Conservation (phyloP, 2,888 invertebrate genomes). For the Lordiphosa fenestrarum region DNA sequence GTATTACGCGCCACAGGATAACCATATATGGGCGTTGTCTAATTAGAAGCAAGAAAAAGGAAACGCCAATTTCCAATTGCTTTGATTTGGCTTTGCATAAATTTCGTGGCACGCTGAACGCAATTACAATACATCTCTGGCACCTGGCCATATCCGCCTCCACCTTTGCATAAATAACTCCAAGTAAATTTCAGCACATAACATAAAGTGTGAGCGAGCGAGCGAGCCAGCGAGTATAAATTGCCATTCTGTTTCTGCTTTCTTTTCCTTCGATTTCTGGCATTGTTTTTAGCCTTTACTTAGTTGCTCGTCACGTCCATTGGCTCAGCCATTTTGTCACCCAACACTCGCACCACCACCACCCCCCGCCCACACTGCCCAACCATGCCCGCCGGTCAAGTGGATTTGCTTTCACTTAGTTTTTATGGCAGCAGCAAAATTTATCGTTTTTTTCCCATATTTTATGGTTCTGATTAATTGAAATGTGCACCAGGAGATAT, state of each 20-base stretch:
- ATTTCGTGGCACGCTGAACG: slow-evolving; percentile 51
- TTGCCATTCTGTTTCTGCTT: slow-evolving; percentile 39
- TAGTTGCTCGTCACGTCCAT: slow-evolving; percentile 65
- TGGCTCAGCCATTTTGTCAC: slow-evolving; percentile 53
- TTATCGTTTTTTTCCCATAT: slow-evolving; percentile 39
- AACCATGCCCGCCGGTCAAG: slow-evolving; percentile 25
- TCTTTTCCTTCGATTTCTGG: slow-evolving; percentile 21
- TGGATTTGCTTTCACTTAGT: slow-evolving; percentile 39
- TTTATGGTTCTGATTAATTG: slow-evolving; percentile 53
- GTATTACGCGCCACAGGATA: slow-evolving; percentile 28
- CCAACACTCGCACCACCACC: slow-evolving; percentile 8
- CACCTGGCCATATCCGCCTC: slow-evolving; percentile 1
- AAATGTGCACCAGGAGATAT: slow-evolving; percentile 24
- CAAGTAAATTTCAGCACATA: slow-evolving; percentile 65
- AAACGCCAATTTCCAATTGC: slow-evolving; percentile 12
- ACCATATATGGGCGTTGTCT: slow-evolving; percentile 31
- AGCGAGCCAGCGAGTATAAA: slow-evolving; percentile 36
- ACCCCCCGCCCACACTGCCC: not conserved
- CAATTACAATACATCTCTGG: slow-evolving; percentile 71
- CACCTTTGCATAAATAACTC: slow-evolving; percentile 67
- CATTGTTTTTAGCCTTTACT: slow-evolving; percentile 26
- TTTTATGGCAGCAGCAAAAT: slow-evolving; percentile 18
- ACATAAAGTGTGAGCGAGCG: slow-evolving; percentile 1
- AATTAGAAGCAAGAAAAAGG: slow-evolving; percentile 26
- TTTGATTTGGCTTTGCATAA: slow-evolving; percentile 71